Base-by-base conservation (phyloP, 2,888 invertebrate species). In the Temnothorax rugatulus region DNA sequence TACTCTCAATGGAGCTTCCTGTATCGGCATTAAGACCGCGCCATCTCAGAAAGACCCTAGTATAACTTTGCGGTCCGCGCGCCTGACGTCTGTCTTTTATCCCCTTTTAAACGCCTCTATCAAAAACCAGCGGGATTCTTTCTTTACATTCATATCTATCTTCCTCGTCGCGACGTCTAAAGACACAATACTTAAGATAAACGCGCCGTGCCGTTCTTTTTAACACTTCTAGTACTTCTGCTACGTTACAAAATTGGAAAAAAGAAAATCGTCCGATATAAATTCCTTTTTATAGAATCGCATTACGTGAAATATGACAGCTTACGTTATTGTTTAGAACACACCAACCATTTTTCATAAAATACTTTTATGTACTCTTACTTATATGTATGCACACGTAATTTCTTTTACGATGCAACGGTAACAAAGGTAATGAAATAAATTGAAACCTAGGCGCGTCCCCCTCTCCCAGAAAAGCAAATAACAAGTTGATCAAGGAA, bases 11-110 rank as follows among this genome's bases (percentile, higher is more conserved):
- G 68, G 21, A 75, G 68, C 73, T 88, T 86, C 83, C 69, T 84
- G 87, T 88, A 88, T 87, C 76, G 86, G 63, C 76, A 86, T 86
- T 84, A 87, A 87, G 76, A 71, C 74, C 69, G 52, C 25, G 52
- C 69, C 50, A n/a, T 69, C 57, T 34, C 47, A 44, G 59, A 47
- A 41, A 79, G 44, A n/a, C 18, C 38, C 47, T 38, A 2, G 57
- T 59, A 47, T 59, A 47, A 50, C 21, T 66, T 59, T 50, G 59
- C 25, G 76, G 52, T 59, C 11, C 29, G 8, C n/a, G 66, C 47
- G 29, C 4, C 29, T 47, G 21, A 71, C 76, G 61, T 71, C 57
- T 71, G 34, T 29, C 21, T 57, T 52, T 69, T 59, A 41, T 50
- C 57, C 29, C 2, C 61, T 44, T 54, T 59, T 57, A 71, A 79